Evolutionary conservation across 2,797 vertebrate species (phyloP).

Genomic region (Rhabdomys pumilio): DNA sequence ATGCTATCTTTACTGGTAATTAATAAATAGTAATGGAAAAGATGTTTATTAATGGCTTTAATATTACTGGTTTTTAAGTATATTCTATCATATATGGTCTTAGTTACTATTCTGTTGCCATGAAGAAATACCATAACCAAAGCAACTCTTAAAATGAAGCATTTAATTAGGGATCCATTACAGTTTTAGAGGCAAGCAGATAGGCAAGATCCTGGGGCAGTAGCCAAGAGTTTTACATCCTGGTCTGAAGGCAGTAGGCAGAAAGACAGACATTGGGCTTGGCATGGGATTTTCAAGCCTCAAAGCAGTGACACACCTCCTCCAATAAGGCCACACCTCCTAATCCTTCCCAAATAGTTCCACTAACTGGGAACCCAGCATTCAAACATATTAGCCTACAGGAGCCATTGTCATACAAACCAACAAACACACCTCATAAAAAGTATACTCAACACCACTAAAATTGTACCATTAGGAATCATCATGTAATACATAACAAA

Average conservation of each 20-base stretch:
- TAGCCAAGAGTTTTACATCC: background rate
- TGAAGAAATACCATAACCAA: background rate
- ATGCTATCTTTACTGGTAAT: background rate
- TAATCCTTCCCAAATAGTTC: background rate
- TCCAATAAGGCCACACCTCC: background rate
- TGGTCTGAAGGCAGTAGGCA: background rate
- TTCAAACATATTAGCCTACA: background rate
- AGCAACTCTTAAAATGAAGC: background rate
- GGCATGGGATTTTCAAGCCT: background rate
- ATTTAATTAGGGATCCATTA: background rate
- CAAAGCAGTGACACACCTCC: background rate
- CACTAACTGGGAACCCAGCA: background rate
- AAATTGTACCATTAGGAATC: background rate
- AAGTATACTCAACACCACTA: background rate
- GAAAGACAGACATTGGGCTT: background rate
- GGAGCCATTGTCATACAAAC: background rate
- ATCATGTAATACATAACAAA: background rate
- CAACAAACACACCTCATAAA: background rate
- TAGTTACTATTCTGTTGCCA: background rate
- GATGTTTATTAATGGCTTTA: background rate
- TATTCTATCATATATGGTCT: background rate
- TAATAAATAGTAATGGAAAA: background rate
- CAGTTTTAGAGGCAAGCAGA: background rate
- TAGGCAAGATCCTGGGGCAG: background rate
- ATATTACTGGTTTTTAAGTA: background rate